phyloP scores from a whole-genome alignment of 2,888 invertebrate genomes.

The Isoperla grammatica region DNA sequence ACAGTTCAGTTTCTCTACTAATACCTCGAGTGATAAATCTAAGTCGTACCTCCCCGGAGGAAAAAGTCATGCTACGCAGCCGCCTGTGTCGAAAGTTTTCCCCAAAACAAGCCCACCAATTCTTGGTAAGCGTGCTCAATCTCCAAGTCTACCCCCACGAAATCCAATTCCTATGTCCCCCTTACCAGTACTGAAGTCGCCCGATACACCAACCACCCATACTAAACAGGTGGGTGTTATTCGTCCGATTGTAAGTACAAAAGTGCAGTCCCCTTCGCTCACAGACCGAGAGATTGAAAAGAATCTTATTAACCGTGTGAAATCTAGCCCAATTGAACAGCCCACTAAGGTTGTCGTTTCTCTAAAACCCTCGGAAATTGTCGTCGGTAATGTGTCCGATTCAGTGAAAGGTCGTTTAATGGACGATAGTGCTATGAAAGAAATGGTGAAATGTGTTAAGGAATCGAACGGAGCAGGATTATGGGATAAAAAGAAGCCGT shows the following conservation, averaged over 20 bases:
- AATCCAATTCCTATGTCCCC: conserved; percentile 4
- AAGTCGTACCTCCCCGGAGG: conserved; percentile 33
- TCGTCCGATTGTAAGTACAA: conserved; percentile 42
- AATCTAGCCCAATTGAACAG: conserved; percentile 47
- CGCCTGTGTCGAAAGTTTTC: conserved; percentile 12
- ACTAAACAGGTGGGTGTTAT: conserved; percentile 51
- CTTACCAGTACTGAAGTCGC: conserved; percentile 4
- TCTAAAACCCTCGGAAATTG: conserved; percentile 24
- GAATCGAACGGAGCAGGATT: conserved; percentile 35
- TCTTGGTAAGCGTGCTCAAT: neutral
- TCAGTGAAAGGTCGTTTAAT: conserved; percentile 36
- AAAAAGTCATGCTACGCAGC: neutral
- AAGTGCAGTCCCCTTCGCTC: conserved; percentile 36
- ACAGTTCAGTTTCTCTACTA: conserved; percentile 52
- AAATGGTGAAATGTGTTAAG: conserved; percentile 25
- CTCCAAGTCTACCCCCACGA: conserved; percentile 32
- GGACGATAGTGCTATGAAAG: conserved; percentile 23
- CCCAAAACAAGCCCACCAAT: neutral
- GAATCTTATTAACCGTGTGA: conserved; percentile 61
- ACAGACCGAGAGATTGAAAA: conserved; percentile 62
- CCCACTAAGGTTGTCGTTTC: conserved; percentile 37
- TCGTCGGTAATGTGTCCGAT: conserved; percentile 40
- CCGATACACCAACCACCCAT: conserved; percentile 31
- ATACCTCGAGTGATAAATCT: conserved; percentile 21
- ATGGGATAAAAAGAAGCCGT: conserved; percentile 45